These are phyloP conservation scores for Athalia rosae DNA, from an alignment of 2,888 invertebrate species.

Conservation along the genomic window DNA sequence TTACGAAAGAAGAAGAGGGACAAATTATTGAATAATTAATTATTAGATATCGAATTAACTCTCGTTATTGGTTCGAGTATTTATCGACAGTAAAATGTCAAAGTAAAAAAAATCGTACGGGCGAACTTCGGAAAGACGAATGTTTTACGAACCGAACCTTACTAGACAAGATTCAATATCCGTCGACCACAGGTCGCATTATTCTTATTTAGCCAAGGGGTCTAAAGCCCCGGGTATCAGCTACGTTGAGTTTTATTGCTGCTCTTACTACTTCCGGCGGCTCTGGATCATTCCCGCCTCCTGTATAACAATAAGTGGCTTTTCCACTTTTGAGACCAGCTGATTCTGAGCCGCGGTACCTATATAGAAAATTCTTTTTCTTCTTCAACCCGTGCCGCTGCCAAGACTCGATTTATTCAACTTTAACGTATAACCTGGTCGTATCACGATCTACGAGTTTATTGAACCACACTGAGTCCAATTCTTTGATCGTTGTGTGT, in stretches of 20 bases:
- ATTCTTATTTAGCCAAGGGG: constrained; percentile 33
- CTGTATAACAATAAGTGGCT: constrained; percentile 28
- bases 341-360: background rate
- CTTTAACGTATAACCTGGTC: constrained; percentile 13
- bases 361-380: too few relatives aligned
- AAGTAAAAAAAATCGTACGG: background rate
- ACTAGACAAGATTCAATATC: constrained; percentile 30
- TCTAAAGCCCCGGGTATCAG: background rate
- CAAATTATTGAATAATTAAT: constrained; percentile 14
- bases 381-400: background rate
- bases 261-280: constrained; percentile 37
- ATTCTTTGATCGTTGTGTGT: constrained; percentile 33
- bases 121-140: constrained; percentile 21
- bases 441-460: constrained; percentile 15
- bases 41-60: background rate
- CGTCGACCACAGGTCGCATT: constrained; percentile 18
- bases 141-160: background rate
- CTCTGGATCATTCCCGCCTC: constrained; percentile 24
- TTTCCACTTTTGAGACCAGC: constrained; percentile 16
- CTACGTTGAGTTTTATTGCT: constrained; percentile 24
- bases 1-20: background rate
- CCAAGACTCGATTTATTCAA: constrained; percentile 26
- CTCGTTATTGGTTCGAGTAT: background rate
- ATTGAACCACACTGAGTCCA: constrained; percentile 13
- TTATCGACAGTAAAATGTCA: background rate